Base-by-base conservation (phyloP, 2,113 vertebrate genomes). In the Elaphurus davidianus region DNA sequence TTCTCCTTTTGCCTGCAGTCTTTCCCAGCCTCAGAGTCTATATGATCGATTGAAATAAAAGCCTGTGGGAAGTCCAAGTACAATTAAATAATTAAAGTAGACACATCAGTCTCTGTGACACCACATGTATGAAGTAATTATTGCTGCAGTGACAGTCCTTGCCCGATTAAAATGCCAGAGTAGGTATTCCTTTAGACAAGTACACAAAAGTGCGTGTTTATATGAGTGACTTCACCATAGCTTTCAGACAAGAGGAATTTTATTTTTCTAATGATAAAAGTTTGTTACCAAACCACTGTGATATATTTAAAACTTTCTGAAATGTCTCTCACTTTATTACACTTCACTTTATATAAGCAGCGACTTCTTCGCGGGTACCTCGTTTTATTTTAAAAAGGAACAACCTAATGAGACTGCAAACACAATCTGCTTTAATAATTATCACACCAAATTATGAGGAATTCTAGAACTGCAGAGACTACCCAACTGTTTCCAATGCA, bases 31-130 rank as follows among this genome's bases (percentile, higher is more conserved):
- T 76, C 40, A 27, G 23, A 2, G 67, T 71, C 67, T 40, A 71
- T 71, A 57, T 79, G 55, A 96, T 52, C 87, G 67, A 85, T 14
- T 92, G 82, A 83, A 55, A 86, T 98, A 95, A 99, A 92, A 87
- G 52, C 67, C 97, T 84, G 40, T 59, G 93, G 93, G 93, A 57
- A 97, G 47, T 81, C 97, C 82, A 93, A 36, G 52, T 28, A 79
- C 92, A 92, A 27, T 64, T 88, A 93, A 36, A 25, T 74, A 83
- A 54, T 67, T 83, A 97, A 76, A 96, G 19, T 40, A 93, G 84
- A 54, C 94, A 28, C 96, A 96, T 95, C 95, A 92, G 71, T 59
- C 83, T 96, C 67, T 89, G 52, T 1, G 95, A 67, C 54, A 74
- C 19, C 6, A 95, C 67, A 76, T 95, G 90, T 96, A 97, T 98